Evolutionary conservation across 2,888 invertebrate species (phyloP), one percentile per base, ranked within the genome.

Genomic region (Eupithecia inturbata): DNA sequence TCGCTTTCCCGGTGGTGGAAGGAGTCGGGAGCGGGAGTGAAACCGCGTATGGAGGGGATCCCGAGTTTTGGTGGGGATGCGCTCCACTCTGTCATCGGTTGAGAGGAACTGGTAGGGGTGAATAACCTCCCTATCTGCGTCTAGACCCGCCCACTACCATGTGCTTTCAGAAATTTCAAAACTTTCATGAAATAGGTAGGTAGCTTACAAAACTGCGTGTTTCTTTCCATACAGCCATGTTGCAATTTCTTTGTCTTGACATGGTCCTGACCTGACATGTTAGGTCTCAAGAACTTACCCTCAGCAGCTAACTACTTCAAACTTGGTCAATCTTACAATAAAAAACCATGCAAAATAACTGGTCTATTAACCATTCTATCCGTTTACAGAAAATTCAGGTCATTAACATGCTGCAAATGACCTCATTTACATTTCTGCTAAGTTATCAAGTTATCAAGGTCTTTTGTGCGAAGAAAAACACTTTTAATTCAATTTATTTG

Each of bases 11-110:
- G 92, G 93, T 91, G 93, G 94, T 91, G 92, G 89, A 92, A 92
- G 88, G 91, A 91, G 93, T 87, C 91, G 93, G 93, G 94, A 93
- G 92, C 93, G 94, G 94, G 92, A 92, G 93, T 92, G 91, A 92
- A 91, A 93, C 93, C 89, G 88, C 90, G 89, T 87, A 92, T 95
- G 95, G 94, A 94, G 95, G 95, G 95, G 95, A 94, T 93, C 93
- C 90, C 91, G 91, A 87, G 87, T 83, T 87, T 91, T 92, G 95
- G 95, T 93, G 95, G 95, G 94, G 95, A 94, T 95, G 94, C 91
- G 92, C 87, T 85, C 88, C 88, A 89, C 86, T 88, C 89, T 89
- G 88, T 92, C 84, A 84, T 86, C 88, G 88, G 86, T 85, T 87
- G 86, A 87, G 88, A 90, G 89, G 88, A 89, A 89, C 89, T 91